phyloP scores from a whole-genome alignment of 2,113 vertebrate genomes.

The Alouatta palliata region DNA sequence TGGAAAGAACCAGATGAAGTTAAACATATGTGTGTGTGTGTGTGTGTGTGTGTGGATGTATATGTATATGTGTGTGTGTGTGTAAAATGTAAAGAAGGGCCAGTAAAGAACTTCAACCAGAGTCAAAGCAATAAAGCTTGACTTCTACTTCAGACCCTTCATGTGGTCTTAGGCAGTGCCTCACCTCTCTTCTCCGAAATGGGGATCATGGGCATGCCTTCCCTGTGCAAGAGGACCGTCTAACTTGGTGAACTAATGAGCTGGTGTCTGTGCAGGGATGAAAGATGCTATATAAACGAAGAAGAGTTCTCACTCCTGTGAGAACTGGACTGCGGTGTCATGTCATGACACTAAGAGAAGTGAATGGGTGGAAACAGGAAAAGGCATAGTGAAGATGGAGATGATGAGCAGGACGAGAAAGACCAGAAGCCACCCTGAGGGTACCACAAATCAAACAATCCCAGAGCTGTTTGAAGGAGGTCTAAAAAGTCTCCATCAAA shows the following conservation, averaged over 20 bases:
- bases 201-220: not conserved
- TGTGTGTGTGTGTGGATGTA: too few relatives aligned
- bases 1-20: not conserved
- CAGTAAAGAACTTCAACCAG: not conserved
- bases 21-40: not conserved
- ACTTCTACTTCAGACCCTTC: not conserved
- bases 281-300: not conserved
- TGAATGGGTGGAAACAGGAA: not conserved
- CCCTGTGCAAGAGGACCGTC: too few relatives aligned
- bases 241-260: not conserved
- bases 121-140: not conserved
- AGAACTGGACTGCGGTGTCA: not conserved
- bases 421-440: not conserved
- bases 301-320: not conserved
- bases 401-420: accelerated
- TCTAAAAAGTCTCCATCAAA: not conserved
- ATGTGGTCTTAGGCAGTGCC: not conserved
- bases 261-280: not conserved
- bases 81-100: not conserved
- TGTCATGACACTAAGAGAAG: not conserved
- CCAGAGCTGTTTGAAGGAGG: not conserved
- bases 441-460: not conserved
- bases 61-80: too few relatives aligned
- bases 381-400: not conserved
- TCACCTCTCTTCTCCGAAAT: not conserved